Evolutionary conservation across 2,797 vertebrate genomes (phyloP).

Genomic region (Serranus cabrilla): DNA sequence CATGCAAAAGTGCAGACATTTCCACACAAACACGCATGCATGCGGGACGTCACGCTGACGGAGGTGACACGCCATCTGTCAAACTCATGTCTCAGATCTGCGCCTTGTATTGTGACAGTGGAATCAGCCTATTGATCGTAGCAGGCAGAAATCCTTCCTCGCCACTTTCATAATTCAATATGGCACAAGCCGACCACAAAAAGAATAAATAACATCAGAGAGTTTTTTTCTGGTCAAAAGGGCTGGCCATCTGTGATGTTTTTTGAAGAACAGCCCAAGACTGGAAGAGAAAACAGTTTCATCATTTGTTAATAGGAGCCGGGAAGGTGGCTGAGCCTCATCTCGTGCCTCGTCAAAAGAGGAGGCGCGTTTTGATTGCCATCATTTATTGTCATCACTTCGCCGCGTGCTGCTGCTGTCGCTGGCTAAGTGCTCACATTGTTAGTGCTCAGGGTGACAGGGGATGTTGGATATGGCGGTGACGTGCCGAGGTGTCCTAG

Average conservation of each 20-base stretch:
- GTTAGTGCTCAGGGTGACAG: conserved; percentile 53
- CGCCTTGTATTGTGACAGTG: conserved; percentile 66
- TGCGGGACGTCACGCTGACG: conserved; percentile 65
- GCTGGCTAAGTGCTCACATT: conserved; percentile 58
- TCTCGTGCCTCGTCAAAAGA: conserved; percentile 55
- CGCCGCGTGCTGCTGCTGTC: conserved; percentile 40
- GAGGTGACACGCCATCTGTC: conserved; percentile 82
- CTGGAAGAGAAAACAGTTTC: conserved; percentile 58
- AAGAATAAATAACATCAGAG: conserved; percentile 74
- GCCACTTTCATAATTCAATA: conserved; percentile 78
- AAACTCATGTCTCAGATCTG: conserved; percentile 72
- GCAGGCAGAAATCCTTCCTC: conserved; percentile 66
- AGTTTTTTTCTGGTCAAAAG: conserved; percentile 46
- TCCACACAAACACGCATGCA: neutral
- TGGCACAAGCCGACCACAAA: conserved; percentile 67
- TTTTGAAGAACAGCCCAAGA: conserved; percentile 61
- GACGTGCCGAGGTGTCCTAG: conserved; percentile 54
- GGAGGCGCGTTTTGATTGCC: conserved; percentile 60
- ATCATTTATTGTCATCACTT: conserved; percentile 76
- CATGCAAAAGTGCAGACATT: conserved; percentile 43
- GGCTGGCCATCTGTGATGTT: conserved; percentile 68
- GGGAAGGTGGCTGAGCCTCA: conserved; percentile 56
- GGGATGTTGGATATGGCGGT: conserved; percentile 22
- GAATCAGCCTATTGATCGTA: conserved; percentile 76
- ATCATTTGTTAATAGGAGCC: conserved; percentile 64